Percentiles rank a stretch among this genome's conserved stretches.
Conservation (phyloP, 2,797 vertebrate species). For the Pantherophis vulpinus region DNA sequence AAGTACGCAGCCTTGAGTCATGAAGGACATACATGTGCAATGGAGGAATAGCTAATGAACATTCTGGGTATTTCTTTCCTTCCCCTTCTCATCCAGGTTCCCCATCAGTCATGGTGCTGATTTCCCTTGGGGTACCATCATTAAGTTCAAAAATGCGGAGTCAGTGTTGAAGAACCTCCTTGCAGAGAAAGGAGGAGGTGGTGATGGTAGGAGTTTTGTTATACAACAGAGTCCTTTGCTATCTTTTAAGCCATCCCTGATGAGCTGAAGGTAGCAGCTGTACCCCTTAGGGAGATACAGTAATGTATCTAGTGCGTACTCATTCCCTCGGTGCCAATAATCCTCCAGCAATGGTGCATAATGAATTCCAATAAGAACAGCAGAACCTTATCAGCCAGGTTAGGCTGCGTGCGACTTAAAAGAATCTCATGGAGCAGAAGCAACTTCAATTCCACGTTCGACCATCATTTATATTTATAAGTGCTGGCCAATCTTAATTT, state of each 20-base stretch:
- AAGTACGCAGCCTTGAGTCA: neutral
- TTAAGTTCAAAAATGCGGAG: constrained; percentile 10
- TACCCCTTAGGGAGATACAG: constrained; percentile 17
- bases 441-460: neutral
- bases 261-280: constrained; percentile 30
- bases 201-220: constrained; percentile 18
- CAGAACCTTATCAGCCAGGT: constrained; percentile 27
- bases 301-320: constrained; percentile 20
- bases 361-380: constrained; percentile 45
- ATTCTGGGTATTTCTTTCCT: neutral
- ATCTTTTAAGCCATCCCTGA: constrained; percentile 16
- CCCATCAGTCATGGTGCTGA: neutral
- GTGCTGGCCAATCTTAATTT: neutral
- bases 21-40: neutral
- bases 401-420: neutral
- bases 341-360: constrained; percentile 30
- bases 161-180: constrained; percentile 4
- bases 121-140: constrained; percentile 14
- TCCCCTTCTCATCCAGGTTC: neutral
- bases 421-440: neutral
- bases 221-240: neutral
- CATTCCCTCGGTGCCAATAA: constrained; percentile 23
- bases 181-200: neutral
- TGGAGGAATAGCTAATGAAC: neutral
- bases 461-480: neutral